Evolutionary conservation across 2,797 vertebrate species (phyloP), one percentile per base, ranked within the genome.

Genomic region (Oreochromis mossambicus): DNA sequence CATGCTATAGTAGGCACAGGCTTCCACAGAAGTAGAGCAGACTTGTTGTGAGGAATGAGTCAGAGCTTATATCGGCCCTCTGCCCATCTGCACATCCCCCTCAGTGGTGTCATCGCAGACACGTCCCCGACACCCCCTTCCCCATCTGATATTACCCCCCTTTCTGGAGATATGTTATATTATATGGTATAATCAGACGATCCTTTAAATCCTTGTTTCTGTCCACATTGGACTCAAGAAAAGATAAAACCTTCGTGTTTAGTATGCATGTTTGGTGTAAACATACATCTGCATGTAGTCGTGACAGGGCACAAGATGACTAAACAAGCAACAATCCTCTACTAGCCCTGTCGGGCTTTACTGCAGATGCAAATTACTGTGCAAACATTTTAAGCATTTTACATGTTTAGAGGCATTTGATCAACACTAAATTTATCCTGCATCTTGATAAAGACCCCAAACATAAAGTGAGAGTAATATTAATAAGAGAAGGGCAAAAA

Each of bases 61-160:
- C 95, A 95, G 90, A 92, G 88, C 90, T 93, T 79, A 88, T 90
- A 88, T 94, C 90, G 54, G 90, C 92, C 93, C 88, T 94, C 88
- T 95, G 86, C 90, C 94, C 90, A 95, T 95, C 94, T 96, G 93
- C 88, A 91, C 94, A 85, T 92, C 92, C 92, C 92, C 92, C 93
- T 94, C 87, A 79, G 82, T 91, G 84, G 86, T 87, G 90, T 92
- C 88, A 94, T 92, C 90, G 78, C 84, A 86, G 86, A 94, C 91
- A 91, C 88, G 86, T 89, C 63, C 85, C 84, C 55, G 12, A 82
- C 79, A 78, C 78, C 81, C 80, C 55, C 80, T 55, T 48, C 73
- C 84, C 87, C 86, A 90, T 91, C 91, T 92, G 85, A 94, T 89
- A 86, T 88, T 87, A 83, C 78, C 79, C 85, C 85, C 87, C 36